These are phyloP conservation scores for Dysmachus trigonus DNA, from an alignment of 2,888 invertebrate genomes.

Conservation along the genomic window DNA sequence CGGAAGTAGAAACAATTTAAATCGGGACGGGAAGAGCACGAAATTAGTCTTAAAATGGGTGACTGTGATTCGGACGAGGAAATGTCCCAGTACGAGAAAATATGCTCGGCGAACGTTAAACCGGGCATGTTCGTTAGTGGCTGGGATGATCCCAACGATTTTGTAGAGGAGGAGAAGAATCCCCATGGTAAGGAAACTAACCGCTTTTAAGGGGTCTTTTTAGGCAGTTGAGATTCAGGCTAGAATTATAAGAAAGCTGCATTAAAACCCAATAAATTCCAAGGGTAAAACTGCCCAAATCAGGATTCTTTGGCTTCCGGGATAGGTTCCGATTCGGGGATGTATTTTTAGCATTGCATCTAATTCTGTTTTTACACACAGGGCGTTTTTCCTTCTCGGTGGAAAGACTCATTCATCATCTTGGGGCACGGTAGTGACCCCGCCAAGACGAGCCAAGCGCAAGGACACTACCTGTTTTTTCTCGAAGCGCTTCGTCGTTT, in stretches of 20 bases:
- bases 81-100: slow-evolving; percentile 60
- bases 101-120: slow-evolving; percentile 59
- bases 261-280: too few relatives aligned
- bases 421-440: too few relatives aligned
- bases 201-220: background rate
- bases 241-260: background rate
- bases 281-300: too few relatives aligned
- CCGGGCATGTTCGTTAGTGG: slow-evolving; percentile 78
- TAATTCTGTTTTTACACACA: too few relatives aligned
- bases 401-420: too few relatives aligned
- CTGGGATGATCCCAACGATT: slow-evolving; percentile 79
- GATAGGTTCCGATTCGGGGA: too few relatives aligned
- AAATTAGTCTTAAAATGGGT: slow-evolving; percentile 27
- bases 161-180: slow-evolving; percentile 74
- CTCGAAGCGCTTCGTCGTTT: too few relatives aligned
- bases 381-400: too few relatives aligned
- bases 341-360: too few relatives aligned
- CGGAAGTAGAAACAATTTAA: background rate
- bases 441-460: too few relatives aligned
- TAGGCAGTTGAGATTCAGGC: background rate
- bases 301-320: too few relatives aligned
- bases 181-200: slow-evolving; percentile 72
- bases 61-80: slow-evolving; percentile 63
- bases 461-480: too few relatives aligned
- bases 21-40: background rate